These are phyloP conservation scores for Cephus spinipes DNA, from an alignment of 2,888 invertebrate species.

Conservation along the genomic window DNA sequence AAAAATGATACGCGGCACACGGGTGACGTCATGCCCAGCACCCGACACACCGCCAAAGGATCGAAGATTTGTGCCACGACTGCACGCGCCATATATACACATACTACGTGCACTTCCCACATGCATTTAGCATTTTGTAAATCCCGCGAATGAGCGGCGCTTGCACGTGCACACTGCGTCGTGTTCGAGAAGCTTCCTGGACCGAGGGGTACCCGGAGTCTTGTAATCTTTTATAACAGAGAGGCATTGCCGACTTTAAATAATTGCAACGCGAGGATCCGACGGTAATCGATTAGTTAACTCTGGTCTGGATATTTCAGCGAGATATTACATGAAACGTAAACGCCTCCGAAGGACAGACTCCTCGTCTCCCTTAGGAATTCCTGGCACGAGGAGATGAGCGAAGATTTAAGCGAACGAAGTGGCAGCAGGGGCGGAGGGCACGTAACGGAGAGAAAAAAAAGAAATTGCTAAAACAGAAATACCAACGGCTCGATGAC, in stretches of 20 bases:
- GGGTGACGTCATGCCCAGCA: constrained; percentile 48
- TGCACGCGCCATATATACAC: not conserved
- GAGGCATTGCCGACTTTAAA: not conserved
- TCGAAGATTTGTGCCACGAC: not conserved
- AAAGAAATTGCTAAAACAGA: not conserved
- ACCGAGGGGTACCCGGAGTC: not conserved
- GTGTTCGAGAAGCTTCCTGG: not conserved
- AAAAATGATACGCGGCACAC: constrained; percentile 54
- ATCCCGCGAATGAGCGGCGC: not conserved
- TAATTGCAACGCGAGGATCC: not conserved
- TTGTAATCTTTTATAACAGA: not conserved
- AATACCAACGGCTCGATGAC: not conserved
- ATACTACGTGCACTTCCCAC: constrained; percentile 1
- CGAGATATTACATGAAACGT: not conserved
- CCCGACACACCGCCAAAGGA: constrained; percentile 1
- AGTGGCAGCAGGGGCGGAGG: not conserved
- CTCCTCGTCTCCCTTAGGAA: not conserved
- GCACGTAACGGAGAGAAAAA: no score
- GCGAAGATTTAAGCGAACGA: not conserved
- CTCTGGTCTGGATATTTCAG: not conserved
- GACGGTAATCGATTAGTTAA: not conserved
- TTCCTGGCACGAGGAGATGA: not conserved
- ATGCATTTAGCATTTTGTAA: not conserved
- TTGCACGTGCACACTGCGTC: not conserved
- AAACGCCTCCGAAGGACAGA: not conserved